Evolutionary conservation across 2,888 invertebrate genomes (phyloP).

Genomic region (Philaethria dido): DNA sequence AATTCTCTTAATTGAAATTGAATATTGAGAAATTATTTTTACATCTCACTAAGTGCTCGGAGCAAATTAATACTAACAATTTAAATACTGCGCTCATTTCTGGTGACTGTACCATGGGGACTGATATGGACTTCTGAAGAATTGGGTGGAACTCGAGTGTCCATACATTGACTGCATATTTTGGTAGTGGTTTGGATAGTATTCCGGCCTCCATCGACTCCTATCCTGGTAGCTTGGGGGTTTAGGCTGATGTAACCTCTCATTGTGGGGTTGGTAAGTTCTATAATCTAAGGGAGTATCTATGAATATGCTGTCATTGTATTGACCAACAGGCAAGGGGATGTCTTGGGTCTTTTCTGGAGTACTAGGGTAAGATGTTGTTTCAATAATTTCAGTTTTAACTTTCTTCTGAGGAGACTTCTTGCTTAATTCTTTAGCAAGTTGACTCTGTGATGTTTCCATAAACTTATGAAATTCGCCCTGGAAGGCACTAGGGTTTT

Average conservation of each 20-base stretch:
- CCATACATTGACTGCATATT: conserved; percentile 55
- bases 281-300: conserved; percentile 65
- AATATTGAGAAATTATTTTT: conserved; percentile 36
- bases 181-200: conserved; percentile 52
- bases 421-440: conserved; percentile 23
- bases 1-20: conserved; percentile 35
- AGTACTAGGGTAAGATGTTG: conserved; percentile 17
- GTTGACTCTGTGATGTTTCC: conserved; percentile 44
- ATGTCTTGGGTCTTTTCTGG: conserved; percentile 50
- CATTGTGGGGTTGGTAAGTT: conserved; percentile 48
- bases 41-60: conserved; percentile 33
- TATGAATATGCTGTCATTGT: conserved; percentile 72
- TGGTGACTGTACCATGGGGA: conserved; percentile 69
- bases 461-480: conserved; percentile 75
- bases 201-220: conserved; percentile 58
- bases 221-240: conserved; percentile 42
- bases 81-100: conserved; percentile 53
- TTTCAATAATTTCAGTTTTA: conserved; percentile 49
- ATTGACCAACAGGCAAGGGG: conserved; percentile 67
- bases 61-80: conserved; percentile 30
- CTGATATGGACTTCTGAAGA: conserved; percentile 69
- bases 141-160: conserved; percentile 59
- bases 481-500: conserved; percentile 73
- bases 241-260: conserved; percentile 39
- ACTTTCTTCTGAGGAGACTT: conserved; percentile 46